Percentiles rank a stretch among this genome's conserved stretches.
phyloP scores from a whole-genome alignment of 23 tunicate species.

The Phallusia fumigata region DNA sequence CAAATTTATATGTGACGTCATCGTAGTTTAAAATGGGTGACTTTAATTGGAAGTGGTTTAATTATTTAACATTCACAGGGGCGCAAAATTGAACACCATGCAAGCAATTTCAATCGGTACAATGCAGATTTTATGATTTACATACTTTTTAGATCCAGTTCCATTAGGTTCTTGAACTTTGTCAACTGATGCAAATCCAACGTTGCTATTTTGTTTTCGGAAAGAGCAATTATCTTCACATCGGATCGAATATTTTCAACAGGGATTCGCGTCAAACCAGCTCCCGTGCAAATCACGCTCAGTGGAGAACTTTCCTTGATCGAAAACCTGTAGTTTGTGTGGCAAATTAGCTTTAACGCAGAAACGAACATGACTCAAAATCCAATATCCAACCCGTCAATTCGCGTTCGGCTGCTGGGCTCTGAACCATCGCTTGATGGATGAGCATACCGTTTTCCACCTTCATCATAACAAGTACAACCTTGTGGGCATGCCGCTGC shows the following conservation, averaged over 20 bases:
- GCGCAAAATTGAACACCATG: too few species aligned
- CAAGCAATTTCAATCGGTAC: too few species aligned
- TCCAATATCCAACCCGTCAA: conserved; percentile 23
- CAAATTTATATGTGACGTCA: too few species aligned
- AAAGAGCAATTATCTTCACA: conserved; percentile 24
- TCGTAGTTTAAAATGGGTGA: too few species aligned
- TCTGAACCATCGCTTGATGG: not conserved
- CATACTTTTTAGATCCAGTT: conserved; percentile 41
- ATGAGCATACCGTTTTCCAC: conserved; percentile 23
- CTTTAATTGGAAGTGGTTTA: too few species aligned
- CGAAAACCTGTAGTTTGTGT: not conserved
- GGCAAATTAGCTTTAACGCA: too few species aligned
- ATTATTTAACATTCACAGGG: too few species aligned
- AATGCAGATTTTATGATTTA: not conserved
- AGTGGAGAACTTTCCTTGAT: not conserved
- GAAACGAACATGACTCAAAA: not conserved
- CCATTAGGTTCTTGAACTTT: conserved; percentile 17
- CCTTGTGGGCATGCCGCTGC: conserved; percentile 30
- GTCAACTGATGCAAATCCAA: conserved; percentile 16
- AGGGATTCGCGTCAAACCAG: conserved; percentile 33
- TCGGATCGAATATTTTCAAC: conserved; percentile 38
- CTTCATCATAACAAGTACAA: conserved; percentile 61
- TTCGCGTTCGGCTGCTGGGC: not conserved
- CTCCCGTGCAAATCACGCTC: conserved; percentile 47
- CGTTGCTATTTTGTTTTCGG: conserved; percentile 24